Percentiles rank a stretch among this genome's conserved stretches.
phyloP scores from a whole-genome alignment of 2,113 vertebrate genomes.

The Triplophysa tibetana region DNA sequence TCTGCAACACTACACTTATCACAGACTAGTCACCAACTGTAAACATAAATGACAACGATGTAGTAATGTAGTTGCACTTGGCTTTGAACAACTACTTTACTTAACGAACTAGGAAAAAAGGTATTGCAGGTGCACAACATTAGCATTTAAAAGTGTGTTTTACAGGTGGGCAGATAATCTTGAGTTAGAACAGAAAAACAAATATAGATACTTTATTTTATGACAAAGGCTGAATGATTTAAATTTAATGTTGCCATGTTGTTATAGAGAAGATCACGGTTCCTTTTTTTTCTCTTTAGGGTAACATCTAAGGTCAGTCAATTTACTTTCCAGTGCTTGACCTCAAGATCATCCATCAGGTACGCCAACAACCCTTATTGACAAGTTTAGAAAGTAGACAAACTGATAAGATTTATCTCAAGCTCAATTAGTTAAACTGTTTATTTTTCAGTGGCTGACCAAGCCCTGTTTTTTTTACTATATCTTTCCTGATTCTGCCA shows the following conservation, averaged over 20 bases:
- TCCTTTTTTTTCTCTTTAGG: not conserved
- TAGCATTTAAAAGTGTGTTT: too few relatives aligned
- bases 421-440: not conserved
- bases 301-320: not conserved
- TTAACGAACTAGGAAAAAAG: constrained; percentile 37
- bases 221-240: not conserved
- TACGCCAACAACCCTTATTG: not conserved
- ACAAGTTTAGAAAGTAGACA: not conserved
- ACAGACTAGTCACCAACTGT: too few relatives aligned
- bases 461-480: not conserved
- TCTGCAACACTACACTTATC: too few relatives aligned
- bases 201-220: not conserved
- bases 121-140: not conserved
- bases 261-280: too few relatives aligned
- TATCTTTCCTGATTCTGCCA: constrained; percentile 45
- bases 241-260: too few relatives aligned
- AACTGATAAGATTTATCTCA: not conserved
- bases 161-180: not conserved
- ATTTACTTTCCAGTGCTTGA: not conserved
- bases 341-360: not conserved
- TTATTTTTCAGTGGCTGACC: constrained; percentile 18
- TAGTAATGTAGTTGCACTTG: too few relatives aligned
- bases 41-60: too few relatives aligned
- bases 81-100: constrained; percentile 1
- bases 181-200: too few relatives aligned